A percentile compares a stretch with the other conserved stretches of the same genome.
These are phyloP conservation scores for Balaenoptera acutorostrata DNA, from an alignment of 2,113 vertebrate species.

Conservation along the genomic window DNA sequence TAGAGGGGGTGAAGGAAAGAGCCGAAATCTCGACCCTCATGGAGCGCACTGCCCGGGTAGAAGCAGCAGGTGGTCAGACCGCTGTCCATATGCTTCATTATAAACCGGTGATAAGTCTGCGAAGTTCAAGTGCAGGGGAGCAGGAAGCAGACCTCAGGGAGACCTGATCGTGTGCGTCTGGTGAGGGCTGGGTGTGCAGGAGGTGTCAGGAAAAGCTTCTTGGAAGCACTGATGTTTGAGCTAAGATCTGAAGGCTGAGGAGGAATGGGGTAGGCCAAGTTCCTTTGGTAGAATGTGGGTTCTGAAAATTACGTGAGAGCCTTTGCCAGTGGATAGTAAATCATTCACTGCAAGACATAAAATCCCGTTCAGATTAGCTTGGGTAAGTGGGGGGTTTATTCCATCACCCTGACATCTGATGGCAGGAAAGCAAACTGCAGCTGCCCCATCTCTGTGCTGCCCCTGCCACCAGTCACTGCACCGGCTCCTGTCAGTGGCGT, in stretches of 20 bases:
- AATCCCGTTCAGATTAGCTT: not conserved
- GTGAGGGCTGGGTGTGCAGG: not conserved
- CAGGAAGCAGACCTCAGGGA: not conserved
- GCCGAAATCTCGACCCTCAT: not conserved
- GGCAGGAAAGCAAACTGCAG: not conserved
- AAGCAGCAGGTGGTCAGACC: not conserved
- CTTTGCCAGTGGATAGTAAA: not conserved
- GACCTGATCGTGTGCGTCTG: accelerated
- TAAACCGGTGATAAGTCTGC: not conserved
- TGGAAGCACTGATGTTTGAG: not conserved
- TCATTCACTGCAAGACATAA: not conserved
- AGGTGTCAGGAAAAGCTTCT: not conserved
- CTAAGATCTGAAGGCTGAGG: not conserved
- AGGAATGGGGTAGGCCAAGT: not conserved
- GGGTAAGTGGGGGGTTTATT: too few species aligned
- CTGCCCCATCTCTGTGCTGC: too few species aligned
- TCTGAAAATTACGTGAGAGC: not conserved
- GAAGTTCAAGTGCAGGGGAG: not conserved
- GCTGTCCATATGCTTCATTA: not conserved
- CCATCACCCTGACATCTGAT: too few species aligned
- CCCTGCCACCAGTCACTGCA: too few species aligned
- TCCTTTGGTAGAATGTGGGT: not conserved
- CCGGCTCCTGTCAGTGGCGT: not conserved
- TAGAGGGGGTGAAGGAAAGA: not conserved
- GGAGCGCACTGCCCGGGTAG: not conserved